Percentiles rank a stretch among this genome's conserved stretches.
Evolutionary conservation across 2,113 vertebrate genomes (phyloP).

Genomic region (Takifugu bimaculatus): DNA sequence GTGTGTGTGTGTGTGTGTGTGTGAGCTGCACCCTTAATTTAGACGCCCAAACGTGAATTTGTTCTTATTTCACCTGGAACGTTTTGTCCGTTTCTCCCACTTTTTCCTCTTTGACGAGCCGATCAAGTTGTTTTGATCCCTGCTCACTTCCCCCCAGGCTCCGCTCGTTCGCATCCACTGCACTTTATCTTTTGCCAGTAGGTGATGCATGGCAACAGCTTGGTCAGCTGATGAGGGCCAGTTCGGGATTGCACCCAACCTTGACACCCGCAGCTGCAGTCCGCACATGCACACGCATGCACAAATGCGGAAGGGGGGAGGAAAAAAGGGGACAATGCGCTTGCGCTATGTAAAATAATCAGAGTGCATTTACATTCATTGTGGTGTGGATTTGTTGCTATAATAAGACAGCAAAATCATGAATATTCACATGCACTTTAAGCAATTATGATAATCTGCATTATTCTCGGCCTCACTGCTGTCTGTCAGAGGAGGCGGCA

Average conservation of each 20-base stretch:
- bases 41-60: conserved; percentile 21
- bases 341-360: conserved; percentile 67
- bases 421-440: conserved; percentile 77
- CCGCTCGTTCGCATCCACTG: conserved; percentile 9
- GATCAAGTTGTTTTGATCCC: neutral
- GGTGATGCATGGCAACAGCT: conserved; percentile 56
- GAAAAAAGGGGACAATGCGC: conserved; percentile 45
- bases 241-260: conserved; percentile 66
- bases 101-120: neutral
- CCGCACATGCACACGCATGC: conserved; percentile 24
- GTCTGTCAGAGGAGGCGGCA: conserved; percentile 64
- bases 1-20: conserved; percentile 24
- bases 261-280: conserved; percentile 69
- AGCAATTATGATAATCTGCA: conserved; percentile 76
- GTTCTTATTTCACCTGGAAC: neutral
- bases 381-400: conserved; percentile 69
- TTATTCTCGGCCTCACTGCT: conserved; percentile 62
- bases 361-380: conserved; percentile 69
- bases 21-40: neutral
- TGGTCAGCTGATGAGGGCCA: conserved; percentile 55
- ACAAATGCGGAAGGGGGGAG: conserved; percentile 7
- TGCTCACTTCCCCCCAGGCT: neutral
- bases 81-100: neutral
- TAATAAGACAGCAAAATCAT: conserved; percentile 71
- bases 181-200: conserved; percentile 25